These are phyloP conservation scores for Oncorhynchus nerka DNA, from an alignment of 2,113 vertebrate species.

Conservation along the genomic window DNA sequence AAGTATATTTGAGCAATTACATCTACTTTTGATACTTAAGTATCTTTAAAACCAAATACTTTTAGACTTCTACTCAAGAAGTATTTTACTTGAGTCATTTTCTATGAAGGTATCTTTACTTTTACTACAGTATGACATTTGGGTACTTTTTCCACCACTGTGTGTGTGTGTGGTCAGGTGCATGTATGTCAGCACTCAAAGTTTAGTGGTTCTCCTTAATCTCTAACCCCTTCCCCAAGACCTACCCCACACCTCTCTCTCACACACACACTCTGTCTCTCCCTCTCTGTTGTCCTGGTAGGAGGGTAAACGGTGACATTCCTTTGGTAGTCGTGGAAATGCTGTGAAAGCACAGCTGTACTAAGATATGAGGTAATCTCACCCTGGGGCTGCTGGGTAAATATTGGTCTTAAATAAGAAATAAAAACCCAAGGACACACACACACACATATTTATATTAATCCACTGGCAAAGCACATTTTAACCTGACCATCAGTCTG, in stretches of 20 bases:
- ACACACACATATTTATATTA: constrained; percentile 22
- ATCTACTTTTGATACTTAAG: too few relatives aligned
- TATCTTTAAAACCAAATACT: too few relatives aligned
- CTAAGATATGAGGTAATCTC: constrained; percentile 92
- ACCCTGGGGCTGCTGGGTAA: constrained; percentile 90
- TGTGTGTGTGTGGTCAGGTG: background rate
- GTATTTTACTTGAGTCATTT: too few relatives aligned
- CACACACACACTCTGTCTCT: background rate
- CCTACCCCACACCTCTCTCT: background rate
- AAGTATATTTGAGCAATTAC: too few relatives aligned
- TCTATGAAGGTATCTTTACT: too few relatives aligned
- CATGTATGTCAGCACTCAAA: background rate
- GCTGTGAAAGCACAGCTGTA: constrained; percentile 94
- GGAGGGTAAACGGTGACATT: constrained; percentile 92
- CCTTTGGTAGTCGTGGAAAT: constrained; percentile 87
- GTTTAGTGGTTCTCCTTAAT: background rate
- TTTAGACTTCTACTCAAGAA: too few relatives aligned
- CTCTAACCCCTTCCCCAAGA: background rate
- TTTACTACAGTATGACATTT: too few relatives aligned
- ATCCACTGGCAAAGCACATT: background rate
- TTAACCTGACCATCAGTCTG: too few relatives aligned
- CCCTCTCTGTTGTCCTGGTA: constrained; percentile 82
- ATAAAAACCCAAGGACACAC: constrained; percentile 74
- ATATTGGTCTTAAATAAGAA: constrained; percentile 94
- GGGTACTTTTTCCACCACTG: too few relatives aligned